Evolutionary conservation across 2,797 vertebrate genomes (phyloP).

Genomic region (Sebastiscus albofasciatus): DNA sequence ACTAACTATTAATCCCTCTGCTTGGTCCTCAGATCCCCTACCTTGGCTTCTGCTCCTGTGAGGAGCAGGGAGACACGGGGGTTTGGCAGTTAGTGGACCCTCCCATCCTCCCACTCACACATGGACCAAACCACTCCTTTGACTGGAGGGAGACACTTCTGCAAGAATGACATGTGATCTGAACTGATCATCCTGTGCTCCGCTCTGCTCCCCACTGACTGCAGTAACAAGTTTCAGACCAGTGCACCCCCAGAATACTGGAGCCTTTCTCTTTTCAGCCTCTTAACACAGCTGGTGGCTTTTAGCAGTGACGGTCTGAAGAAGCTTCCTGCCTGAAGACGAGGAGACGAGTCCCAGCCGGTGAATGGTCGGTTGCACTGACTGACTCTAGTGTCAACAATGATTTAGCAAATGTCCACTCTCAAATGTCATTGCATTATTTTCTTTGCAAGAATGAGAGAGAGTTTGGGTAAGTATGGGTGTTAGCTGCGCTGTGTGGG

Average conservation of each 20-base stretch:
- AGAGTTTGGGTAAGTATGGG: not conserved
- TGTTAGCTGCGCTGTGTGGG: not conserved
- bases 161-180: slow-evolving; percentile 82
- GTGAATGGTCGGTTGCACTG: not conserved
- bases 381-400: not conserved
- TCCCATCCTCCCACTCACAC: slow-evolving; percentile 95
- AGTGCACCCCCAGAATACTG: not conserved
- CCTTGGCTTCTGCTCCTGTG: slow-evolving; percentile 93
- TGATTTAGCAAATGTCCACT: not conserved
- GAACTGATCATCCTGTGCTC: not conserved
- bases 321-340: not conserved
- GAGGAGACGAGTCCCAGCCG: not conserved
- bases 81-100: slow-evolving; percentile 96
- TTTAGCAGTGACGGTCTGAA: not conserved
- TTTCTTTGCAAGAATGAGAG: not conserved
- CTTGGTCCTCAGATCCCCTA: slow-evolving; percentile 89
- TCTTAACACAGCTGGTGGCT: not conserved
- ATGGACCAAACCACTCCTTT: slow-evolving; percentile 95
- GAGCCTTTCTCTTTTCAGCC: not conserved
- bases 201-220: not conserved
- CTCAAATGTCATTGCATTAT: not conserved
- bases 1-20: not conserved
- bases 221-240: not conserved
- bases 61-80: slow-evolving; percentile 92
- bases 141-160: slow-evolving; percentile 95